phyloP scores from a whole-genome alignment of 1,140 invertebrate genomes.

The Temnothorax curvispinosus region DNA sequence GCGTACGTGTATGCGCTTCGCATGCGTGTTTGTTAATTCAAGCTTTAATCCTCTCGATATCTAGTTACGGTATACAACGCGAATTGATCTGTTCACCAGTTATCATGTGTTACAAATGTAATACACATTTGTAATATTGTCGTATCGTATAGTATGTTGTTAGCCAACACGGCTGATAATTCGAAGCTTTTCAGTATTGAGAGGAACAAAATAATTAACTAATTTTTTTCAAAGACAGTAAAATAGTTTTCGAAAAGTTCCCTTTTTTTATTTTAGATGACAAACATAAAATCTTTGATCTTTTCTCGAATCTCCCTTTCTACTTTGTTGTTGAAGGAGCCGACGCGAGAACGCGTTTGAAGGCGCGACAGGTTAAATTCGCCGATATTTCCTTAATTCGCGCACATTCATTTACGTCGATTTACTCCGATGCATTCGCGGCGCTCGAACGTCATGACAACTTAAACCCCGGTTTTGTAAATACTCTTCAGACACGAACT shows the following conservation, averaged over 20 bases:
- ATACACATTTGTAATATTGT: background rate
- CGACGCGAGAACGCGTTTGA: background rate
- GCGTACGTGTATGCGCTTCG: background rate
- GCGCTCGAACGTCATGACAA: constrained; percentile 15
- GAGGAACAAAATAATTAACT: background rate
- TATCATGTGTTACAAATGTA: constrained; percentile 1
- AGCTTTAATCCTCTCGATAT: background rate
- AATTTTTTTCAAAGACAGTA: background rate
- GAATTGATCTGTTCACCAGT: constrained; percentile 3
- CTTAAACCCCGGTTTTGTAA: constrained; percentile 37
- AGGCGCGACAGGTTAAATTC: background rate
- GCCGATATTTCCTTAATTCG: constrained; percentile 1
- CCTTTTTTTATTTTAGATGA: background rate
- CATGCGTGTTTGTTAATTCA: background rate
- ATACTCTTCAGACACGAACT: constrained; percentile 8
- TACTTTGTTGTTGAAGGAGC: background rate
- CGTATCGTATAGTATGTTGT: background rate
- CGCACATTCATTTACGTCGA: background rate
- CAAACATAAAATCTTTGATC: background rate
- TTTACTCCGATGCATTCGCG: background rate
- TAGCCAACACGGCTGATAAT: background rate
- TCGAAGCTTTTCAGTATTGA: background rate
- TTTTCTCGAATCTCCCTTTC: background rate
- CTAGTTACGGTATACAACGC: background rate
- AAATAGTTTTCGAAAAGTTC: background rate